These are phyloP conservation scores for Erythrocercus mccallii DNA, from an alignment of 2,113 vertebrate genomes.

Conservation along the genomic window DNA sequence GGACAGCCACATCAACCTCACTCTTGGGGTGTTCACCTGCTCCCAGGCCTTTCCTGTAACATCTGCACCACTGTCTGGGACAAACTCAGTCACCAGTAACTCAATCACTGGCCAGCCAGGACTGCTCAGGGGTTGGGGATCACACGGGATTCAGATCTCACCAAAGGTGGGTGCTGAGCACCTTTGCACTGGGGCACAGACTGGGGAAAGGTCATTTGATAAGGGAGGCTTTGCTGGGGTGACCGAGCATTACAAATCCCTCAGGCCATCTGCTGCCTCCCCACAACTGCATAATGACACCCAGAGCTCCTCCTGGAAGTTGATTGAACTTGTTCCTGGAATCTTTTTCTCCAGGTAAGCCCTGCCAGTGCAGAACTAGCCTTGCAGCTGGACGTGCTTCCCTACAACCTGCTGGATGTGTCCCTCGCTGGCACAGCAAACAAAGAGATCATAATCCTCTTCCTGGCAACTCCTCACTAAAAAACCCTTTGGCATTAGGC, in stretches of 20 bases:
- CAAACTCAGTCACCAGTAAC: background rate
- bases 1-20: rapidly evolving
- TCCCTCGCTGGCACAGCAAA: background rate
- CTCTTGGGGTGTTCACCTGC: no score
- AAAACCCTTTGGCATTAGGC: background rate
- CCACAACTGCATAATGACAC: background rate
- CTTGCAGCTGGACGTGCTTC: background rate
- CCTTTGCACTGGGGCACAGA: background rate
- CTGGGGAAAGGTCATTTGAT: background rate
- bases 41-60: background rate
- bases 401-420: background rate
- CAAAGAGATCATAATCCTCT: background rate
- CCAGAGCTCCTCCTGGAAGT: background rate
- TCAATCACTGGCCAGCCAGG: background rate
- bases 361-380: background rate
- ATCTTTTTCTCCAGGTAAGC: background rate
- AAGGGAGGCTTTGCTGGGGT: background rate
- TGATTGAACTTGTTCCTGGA: background rate
- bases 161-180: background rate
- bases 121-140: background rate
- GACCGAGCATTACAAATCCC: background rate
- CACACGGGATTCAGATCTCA: background rate
- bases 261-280: background rate
- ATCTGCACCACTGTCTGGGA: background rate
- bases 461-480: background rate